Conservation (phyloP, 2,888 invertebrate species). For the Torymus aiolomorphi region DNA sequence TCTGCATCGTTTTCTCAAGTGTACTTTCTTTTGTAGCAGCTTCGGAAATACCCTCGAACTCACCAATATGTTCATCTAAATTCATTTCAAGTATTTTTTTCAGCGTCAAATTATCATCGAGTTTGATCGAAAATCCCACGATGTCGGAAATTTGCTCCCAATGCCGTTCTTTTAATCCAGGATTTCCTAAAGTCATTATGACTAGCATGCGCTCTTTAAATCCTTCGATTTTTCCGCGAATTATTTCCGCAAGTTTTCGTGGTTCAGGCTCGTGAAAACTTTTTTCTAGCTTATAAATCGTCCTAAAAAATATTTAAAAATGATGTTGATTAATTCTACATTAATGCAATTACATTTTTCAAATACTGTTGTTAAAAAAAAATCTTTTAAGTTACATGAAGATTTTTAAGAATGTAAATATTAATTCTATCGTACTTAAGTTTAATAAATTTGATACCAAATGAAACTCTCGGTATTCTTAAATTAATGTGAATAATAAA, state of each 20-base stretch:
- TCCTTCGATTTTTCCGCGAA: conserved; percentile 86
- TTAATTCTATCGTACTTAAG: too few relatives aligned
- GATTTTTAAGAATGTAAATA: too few relatives aligned
- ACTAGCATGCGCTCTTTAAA: conserved; percentile 92
- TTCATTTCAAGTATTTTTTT: conserved; percentile 91
- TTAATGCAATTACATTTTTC: too few relatives aligned
- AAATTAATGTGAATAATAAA: neutral
- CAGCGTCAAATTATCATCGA: conserved; percentile 88
- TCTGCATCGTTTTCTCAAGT: conserved; percentile 89
- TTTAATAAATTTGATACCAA: too few relatives aligned
- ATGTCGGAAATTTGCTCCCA: conserved; percentile 96
- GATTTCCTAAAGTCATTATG: conserved; percentile 94
- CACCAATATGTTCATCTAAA: conserved; percentile 88
- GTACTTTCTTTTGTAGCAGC: conserved; percentile 96
- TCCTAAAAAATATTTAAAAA: conserved; percentile 74
- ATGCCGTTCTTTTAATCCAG: conserved; percentile 92
- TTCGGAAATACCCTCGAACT: conserved; percentile 94
- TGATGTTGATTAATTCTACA: too few relatives aligned
- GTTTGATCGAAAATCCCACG: conserved; percentile 90
- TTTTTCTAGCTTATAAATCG: conserved; percentile 93
- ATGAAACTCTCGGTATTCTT: neutral
- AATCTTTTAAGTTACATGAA: too few relatives aligned
- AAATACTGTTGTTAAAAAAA: too few relatives aligned
- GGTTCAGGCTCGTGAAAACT: conserved; percentile 87
- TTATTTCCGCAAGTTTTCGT: conserved; percentile 82